Conservation (phyloP, 2,113 vertebrate species). For the Oophaga pumilio region DNA sequence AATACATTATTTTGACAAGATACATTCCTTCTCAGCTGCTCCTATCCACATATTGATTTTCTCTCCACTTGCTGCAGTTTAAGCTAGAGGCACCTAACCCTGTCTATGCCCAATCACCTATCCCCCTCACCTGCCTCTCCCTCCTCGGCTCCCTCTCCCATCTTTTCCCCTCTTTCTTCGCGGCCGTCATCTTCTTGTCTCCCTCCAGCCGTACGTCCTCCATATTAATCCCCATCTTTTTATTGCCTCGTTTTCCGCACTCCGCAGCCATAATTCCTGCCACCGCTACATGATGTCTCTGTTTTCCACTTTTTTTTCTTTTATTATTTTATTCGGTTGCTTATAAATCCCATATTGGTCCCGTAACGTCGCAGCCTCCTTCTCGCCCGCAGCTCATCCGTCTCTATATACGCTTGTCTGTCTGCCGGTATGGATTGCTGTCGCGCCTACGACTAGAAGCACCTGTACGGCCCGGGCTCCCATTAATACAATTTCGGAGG, state of each 20-base stretch:
- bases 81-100: conserved; percentile 57
- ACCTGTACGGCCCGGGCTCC: not conserved
- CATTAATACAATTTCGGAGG: conserved; percentile 27
- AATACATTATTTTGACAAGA: conserved; percentile 99
- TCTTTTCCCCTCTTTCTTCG: not conserved
- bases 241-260: not conserved
- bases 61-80: conserved; percentile 64
- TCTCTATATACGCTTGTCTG: conserved; percentile 28
- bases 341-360: not conserved
- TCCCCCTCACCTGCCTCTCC: conserved; percentile 44
- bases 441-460: not conserved
- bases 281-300: not conserved
- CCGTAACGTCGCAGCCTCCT: conserved; percentile 1
- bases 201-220: conserved; percentile 55
- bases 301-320: not conserved
- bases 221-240: conserved; percentile 8
- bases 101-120: conserved; percentile 23
- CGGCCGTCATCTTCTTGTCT: conserved; percentile 18
- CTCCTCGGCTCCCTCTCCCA: conserved; percentile 20
- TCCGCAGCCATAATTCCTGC: not conserved
- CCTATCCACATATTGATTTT: conserved; percentile 91
- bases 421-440: not conserved
- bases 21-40: conserved; percentile 90
- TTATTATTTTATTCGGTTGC: not conserved
- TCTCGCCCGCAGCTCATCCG: not conserved